A percentile compares a stretch with the other conserved stretches of the same genome.
Conservation (phyloP, 2,113 vertebrate genomes). For the Nettapus auritus region DNA sequence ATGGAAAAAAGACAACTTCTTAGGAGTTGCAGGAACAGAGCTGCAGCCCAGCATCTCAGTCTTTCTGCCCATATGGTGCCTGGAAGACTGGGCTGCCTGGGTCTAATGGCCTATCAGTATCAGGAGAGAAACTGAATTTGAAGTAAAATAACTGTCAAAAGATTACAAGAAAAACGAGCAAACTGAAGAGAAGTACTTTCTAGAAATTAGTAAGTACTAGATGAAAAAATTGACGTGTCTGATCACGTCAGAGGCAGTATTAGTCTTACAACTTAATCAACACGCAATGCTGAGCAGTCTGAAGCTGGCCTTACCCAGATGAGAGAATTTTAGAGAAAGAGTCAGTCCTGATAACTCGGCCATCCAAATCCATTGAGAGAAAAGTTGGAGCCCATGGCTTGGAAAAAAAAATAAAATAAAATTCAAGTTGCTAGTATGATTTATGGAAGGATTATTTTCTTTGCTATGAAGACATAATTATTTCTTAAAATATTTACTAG, state of each 20-base stretch:
- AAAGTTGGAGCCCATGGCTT: constrained; percentile 89
- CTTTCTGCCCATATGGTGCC: background rate
- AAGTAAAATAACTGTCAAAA: background rate
- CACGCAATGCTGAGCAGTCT: background rate
- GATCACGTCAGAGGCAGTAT: background rate
- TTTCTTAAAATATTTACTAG: too few relatives aligned
- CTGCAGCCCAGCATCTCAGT: background rate
- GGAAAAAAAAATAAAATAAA: constrained; percentile 31
- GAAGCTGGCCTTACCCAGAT: constrained; percentile 83
- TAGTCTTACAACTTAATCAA: background rate
- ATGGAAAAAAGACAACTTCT: background rate
- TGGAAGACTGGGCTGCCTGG: background rate
- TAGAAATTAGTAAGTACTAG: background rate
- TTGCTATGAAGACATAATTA: background rate
- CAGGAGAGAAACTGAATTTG: background rate
- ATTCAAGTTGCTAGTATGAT: constrained; percentile 10
- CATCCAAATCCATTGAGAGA: constrained; percentile 91
- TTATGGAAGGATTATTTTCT: background rate
- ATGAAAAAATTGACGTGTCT: background rate
- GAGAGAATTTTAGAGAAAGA: constrained; percentile 94
- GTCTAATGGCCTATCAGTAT: background rate
- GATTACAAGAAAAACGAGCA: background rate
- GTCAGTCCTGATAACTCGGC: constrained; percentile 88
- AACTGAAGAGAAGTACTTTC: background rate
- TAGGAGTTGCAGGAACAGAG: background rate